Evolutionary conservation across 2,797 vertebrate genomes (phyloP), one percentile per base, ranked within the genome.

Genomic region (Naso thynnoides): DNA sequence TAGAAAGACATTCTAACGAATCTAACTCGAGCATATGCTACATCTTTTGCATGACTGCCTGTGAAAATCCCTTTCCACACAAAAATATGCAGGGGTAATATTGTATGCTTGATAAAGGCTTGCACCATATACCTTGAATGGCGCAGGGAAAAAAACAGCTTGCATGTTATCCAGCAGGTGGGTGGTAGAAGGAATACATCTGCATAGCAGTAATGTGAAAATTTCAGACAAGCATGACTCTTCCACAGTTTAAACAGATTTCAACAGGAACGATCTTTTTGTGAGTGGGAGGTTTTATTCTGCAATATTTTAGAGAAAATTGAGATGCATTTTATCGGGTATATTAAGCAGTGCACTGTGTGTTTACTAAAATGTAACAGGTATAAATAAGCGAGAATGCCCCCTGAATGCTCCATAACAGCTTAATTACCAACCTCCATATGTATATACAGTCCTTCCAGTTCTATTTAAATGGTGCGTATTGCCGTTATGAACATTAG

Each of bases 131-230:
- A 73, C 48, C 52, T 86, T 83, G 71, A 89, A 88, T 84, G 61
- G 76, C 69, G 14, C 11, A 9, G 23, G 23, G n/a, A 50, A 66
- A 73, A 82, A 88, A 74, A 81, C 65, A 73, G 60, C 66, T 77
- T 82, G 76, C 75, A 78, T 73, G 67, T 87, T 62, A 86, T 83
- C 75, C 79, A 82, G 59, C 53, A 70, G 76, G 78, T 91, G 85
- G 84, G 86, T 70, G 82, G 89, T 68, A 76, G 84, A 80, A 84
- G 72, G 86, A 89, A 81, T 85, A 78, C 74, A 93, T 93, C 87
- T 91, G 88, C 86, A 90, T 84, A 83, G 66, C 80, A 66, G 70
- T 77, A 78, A 87, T 85, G 69, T 66, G 63, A 82, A 85, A 81
- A 86, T 86, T 59, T 54, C 77, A 82, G 78, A 88, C 79, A 77